phyloP scores from a whole-genome alignment of 2,888 invertebrate species.

The Drosophila kuntzei region DNA sequence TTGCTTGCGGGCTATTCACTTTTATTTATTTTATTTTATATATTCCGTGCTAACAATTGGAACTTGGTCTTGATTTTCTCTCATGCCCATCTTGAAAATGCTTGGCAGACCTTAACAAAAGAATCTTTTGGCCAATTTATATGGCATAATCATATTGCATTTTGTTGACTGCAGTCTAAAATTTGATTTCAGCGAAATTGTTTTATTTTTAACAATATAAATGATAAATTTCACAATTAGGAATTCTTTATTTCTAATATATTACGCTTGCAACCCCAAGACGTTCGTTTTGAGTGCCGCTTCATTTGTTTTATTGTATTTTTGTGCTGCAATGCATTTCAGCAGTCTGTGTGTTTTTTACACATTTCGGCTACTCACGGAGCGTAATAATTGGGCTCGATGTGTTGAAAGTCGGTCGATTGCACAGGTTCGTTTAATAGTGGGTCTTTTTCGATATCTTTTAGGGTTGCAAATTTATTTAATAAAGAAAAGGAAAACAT shows the following conservation, averaged over 20 bases:
- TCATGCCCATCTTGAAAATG: conserved; percentile 6
- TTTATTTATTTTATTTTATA: conserved; percentile 18
- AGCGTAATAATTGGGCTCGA: not conserved
- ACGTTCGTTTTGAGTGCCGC: not conserved
- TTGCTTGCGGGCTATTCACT: conserved; percentile 46
- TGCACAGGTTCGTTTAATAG: too few relatives aligned
- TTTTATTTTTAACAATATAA: not conserved
- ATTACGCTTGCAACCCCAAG: not conserved
- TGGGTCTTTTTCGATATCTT: too few relatives aligned
- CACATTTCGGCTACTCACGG: not conserved
- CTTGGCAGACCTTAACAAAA: conserved; percentile 5
- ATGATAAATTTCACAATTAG: not conserved
- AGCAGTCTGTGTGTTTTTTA: not conserved
- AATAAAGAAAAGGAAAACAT: too few relatives aligned
- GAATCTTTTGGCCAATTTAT: not conserved
- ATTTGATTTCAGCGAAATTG: not conserved
- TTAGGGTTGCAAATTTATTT: too few relatives aligned
- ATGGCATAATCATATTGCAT: not conserved
- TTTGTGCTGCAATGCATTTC: not conserved
- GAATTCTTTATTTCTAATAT: not conserved
- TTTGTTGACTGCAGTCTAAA: not conserved
- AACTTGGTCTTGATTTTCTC: conserved; percentile 21
- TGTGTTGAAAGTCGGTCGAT: conserved; percentile 3
- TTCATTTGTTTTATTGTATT: not conserved
- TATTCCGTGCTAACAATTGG: conserved; percentile 39